Conservation (phyloP, 1,140 invertebrate genomes). For the Pogonus chalceus region DNA sequence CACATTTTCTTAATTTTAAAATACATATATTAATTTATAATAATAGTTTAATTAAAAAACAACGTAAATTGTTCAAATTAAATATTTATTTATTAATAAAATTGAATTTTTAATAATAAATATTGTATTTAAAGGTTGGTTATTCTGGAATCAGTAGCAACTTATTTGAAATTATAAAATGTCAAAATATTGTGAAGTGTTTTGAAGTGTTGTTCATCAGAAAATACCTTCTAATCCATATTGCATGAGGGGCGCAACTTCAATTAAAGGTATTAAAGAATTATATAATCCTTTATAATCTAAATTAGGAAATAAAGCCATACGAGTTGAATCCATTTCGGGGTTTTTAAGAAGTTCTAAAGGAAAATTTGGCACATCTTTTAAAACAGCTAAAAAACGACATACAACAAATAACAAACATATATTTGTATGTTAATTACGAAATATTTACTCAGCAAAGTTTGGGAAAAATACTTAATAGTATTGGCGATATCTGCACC, state of each 20-base stretch:
- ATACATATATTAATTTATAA: too few species aligned
- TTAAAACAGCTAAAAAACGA: conserved; percentile 66
- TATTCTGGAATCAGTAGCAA: too few species aligned
- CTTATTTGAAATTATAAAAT: too few species aligned
- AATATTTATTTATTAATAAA: too few species aligned
- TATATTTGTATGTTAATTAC: conserved; percentile 6
- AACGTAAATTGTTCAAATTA: too few species aligned
- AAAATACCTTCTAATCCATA: conserved; percentile 68
- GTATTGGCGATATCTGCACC: conserved; percentile 94
- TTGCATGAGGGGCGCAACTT: conserved; percentile 74
- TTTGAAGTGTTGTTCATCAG: too few species aligned
- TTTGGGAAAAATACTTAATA: conserved; percentile 96
- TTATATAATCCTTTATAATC: conserved; percentile 92
- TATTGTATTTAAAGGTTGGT: too few species aligned
- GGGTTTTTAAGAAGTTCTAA: conserved; percentile 80
- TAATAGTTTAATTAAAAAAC: too few species aligned
- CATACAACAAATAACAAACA: conserved; percentile 7
- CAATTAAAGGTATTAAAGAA: conserved; percentile 66
- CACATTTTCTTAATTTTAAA: too few species aligned
- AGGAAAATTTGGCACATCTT: conserved; percentile 87
- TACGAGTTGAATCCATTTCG: conserved; percentile 71
- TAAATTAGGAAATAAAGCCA: conserved; percentile 85
- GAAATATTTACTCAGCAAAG: conserved; percentile 74
- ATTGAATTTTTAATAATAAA: too few species aligned
- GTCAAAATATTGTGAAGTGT: too few species aligned